Evolutionary conservation across 2,797 vertebrate genomes (phyloP), one percentile per base, ranked within the genome.

Genomic region (Craterocephalus amniculus): DNA sequence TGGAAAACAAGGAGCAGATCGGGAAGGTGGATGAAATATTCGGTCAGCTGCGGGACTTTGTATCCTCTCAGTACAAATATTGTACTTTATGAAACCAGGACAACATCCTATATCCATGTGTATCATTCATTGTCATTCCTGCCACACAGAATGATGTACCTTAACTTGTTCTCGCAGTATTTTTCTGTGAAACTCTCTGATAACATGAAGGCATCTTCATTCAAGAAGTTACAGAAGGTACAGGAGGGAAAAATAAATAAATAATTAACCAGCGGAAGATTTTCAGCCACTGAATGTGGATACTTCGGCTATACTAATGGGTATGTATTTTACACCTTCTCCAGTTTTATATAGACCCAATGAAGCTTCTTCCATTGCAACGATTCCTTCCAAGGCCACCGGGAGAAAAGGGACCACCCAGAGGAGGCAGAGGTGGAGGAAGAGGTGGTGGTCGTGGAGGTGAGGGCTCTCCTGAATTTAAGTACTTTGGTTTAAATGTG

Each of bases 21-120:
- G 98, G 98, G 20, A 99, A 99, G 89, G 96, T 99, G 83, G 98
- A 99, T 74, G 98, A 99, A 90, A 99, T 99, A 86, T 99, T 99
- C 0, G 97, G 97, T 13, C 97, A 99, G 79, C 93, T 99, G 34
- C 93, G 97, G 67, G 96, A 98, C 79, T 99, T 99, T 93, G 98
- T 99, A 99, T 99, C 98, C 95, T 98, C 96, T 79, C 11, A 64
- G 2, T 51, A 0, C 9, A 0, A 13, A 12, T 10, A 27, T 60
- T 13, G 48, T 4, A 9, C 35, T 4, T 6, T 61, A n/a, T 40
- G 20, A 36, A 43, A 20, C 1, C 0, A 5, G 6, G 26, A 2
- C 3, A 24, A 14, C 20, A 0, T 31, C n/a, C n/a, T n/a, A n/a
- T n/a, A n/a, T n/a, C n/a, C n/a, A n/a, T n/a, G n/a, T n/a, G n/a